Evolutionary conservation across 2,797 vertebrate genomes (phyloP).

Genomic region (Mormyrops attenuatus): DNA sequence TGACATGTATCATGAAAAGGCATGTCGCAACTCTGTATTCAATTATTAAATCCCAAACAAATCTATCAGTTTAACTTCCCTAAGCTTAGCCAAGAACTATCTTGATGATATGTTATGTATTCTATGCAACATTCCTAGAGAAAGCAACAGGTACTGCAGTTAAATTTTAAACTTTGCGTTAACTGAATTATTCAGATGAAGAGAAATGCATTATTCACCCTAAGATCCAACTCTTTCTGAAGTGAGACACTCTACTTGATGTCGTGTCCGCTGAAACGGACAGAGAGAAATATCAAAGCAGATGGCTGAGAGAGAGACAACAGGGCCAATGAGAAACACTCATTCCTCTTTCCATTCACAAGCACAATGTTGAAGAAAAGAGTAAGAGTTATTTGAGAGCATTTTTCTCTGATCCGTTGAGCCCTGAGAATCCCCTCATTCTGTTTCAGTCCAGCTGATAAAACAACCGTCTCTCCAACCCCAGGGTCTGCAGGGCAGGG

Average conservation of each 20-base stretch:
- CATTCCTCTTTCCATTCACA: neutral
- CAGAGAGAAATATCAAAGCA: neutral
- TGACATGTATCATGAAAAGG: neutral
- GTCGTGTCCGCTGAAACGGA: neutral
- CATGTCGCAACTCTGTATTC: neutral
- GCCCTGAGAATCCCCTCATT: neutral
- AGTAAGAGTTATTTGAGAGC: neutral
- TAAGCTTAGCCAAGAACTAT: neutral
- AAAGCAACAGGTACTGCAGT: neutral
- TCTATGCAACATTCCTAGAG: neutral
- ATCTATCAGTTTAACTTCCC: neutral
- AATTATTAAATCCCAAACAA: neutral
- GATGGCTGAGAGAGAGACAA: neutral
- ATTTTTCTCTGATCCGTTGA: neutral
- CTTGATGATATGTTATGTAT: neutral
- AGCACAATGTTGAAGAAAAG: neutral
- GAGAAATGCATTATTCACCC: conserved; percentile 3
- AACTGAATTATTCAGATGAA: conserved; percentile 3
- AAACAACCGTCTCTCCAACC: neutral
- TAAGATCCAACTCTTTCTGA: neutral
- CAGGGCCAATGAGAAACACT: neutral
- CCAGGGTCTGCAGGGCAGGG: neutral
- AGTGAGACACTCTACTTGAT: neutral
- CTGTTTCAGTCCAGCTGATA: neutral
- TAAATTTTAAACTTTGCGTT: conserved; percentile 9